phyloP scores from a whole-genome alignment of 2,888 invertebrate species.

The Standfussiana lucernea region DNA sequence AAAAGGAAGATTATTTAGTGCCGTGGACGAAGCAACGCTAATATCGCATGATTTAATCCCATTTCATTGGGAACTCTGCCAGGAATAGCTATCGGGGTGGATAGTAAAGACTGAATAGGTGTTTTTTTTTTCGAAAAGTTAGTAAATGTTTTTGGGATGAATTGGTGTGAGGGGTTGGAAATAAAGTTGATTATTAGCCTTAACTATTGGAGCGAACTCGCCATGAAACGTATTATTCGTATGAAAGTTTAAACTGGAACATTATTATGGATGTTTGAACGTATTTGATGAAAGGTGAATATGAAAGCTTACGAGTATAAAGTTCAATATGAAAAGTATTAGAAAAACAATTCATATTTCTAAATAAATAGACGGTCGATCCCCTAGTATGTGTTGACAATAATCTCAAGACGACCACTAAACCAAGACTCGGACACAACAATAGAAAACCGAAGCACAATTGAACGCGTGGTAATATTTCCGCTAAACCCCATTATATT shows the following conservation, averaged over 20 bases:
- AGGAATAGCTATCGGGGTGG: constrained; percentile 68
- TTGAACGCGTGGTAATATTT: constrained; percentile 79
- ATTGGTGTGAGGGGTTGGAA: not conserved
- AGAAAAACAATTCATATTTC: constrained; percentile 17
- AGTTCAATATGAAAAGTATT: not conserved
- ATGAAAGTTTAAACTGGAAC: not conserved
- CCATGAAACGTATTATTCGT: not conserved
- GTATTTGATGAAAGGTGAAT: not conserved
- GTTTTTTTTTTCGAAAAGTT: constrained; percentile 40
- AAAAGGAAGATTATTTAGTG: constrained; percentile 90
- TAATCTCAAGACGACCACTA: constrained; percentile 76
- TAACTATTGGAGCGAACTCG: not conserved
- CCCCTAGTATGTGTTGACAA: constrained; percentile 66
- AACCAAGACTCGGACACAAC: constrained; percentile 74
- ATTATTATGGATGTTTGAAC: not conserved
- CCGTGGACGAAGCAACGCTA: constrained; percentile 83
- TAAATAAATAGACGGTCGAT: constrained; percentile 54
- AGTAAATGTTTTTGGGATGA: constrained; percentile 33
- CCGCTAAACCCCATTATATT: constrained; percentile 86
- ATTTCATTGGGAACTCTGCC: constrained; percentile 88
- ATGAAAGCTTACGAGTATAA: not conserved
- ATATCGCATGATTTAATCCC: constrained; percentile 90
- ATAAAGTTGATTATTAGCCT: not conserved
- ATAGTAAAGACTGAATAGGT: constrained; percentile 54
- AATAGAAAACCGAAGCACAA: constrained; percentile 86